These are phyloP conservation scores for Papilio dardanus DNA, from an alignment of 1,140 invertebrate genomes.

Conservation along the genomic window DNA sequence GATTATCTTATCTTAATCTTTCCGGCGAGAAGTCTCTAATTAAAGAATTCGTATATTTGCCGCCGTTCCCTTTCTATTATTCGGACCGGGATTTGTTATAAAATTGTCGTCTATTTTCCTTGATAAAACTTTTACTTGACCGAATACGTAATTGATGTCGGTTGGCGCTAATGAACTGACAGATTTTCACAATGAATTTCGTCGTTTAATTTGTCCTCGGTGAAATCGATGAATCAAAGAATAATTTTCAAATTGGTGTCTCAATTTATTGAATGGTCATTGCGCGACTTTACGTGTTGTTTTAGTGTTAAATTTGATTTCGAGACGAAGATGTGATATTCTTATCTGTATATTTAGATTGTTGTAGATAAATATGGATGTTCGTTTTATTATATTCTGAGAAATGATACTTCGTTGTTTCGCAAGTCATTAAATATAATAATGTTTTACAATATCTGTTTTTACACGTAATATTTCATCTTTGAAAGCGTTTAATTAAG, in stretches of 20 bases:
- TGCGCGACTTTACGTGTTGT: not conserved
- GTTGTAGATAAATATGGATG: not conserved
- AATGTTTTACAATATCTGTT: not conserved
- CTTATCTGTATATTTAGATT: not conserved
- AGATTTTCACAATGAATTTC: slow-evolving; percentile 16
- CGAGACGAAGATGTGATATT: not conserved
- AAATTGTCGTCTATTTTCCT: slow-evolving; percentile 20
- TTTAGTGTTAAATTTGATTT: not conserved
- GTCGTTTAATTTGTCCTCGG: not conserved
- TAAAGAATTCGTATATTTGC: slow-evolving; percentile 11
- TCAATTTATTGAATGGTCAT: not conserved
- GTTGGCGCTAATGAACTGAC: slow-evolving; percentile 2
- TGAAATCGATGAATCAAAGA: not conserved
- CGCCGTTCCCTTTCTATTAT: slow-evolving; percentile 16
- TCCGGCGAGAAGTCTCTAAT: slow-evolving; percentile 14
- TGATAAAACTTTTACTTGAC: slow-evolving; percentile 5
- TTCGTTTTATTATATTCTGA: slow-evolving; percentile 2
- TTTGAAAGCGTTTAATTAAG: slow-evolving; percentile 20
- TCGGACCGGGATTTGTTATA: not conserved
- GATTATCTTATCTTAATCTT: slow-evolving; percentile 12
- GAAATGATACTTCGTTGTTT: not conserved
- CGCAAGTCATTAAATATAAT: slow-evolving; percentile 18
- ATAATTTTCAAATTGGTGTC: not conserved
- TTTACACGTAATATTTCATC: slow-evolving; percentile 1
- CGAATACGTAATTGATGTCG: slow-evolving; percentile 19